Evolutionary conservation across 2,797 vertebrate genomes (phyloP).

Genomic region (Phoebastria nigripes): DNA sequence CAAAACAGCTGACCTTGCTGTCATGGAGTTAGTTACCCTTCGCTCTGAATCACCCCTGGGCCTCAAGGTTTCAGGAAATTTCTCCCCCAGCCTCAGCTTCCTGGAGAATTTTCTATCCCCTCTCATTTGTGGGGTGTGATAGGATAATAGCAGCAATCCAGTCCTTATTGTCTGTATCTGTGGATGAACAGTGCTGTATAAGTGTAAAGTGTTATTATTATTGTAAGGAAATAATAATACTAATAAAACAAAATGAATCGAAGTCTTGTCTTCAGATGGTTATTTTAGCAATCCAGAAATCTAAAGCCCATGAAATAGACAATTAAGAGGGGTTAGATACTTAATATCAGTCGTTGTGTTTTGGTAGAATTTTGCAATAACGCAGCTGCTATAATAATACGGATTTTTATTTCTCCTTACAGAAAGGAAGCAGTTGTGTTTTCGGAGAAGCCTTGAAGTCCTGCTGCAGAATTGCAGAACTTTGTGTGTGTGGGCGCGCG

Average conservation of each 20-base stretch:
- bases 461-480: constrained; percentile 24
- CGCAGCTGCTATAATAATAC: constrained; percentile 73
- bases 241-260: constrained; percentile 75
- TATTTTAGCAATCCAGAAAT: constrained; percentile 77
- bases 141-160: constrained; percentile 25
- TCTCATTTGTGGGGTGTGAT: constrained; percentile 2
- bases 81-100: neutral
- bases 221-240: constrained; percentile 70
- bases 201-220: constrained; percentile 68
- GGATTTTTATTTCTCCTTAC: constrained; percentile 74
- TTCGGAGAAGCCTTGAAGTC: constrained; percentile 60
- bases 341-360: constrained; percentile 73
- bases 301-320: constrained; percentile 77
- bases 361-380: constrained; percentile 74
- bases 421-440: constrained; percentile 63
- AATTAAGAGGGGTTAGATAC: constrained; percentile 74
- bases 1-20: neutral
- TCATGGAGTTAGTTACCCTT: neutral
- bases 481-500: neutral
- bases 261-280: constrained; percentile 72
- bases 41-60: neutral
- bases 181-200: constrained; percentile 17
- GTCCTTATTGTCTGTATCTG: constrained; percentile 32
- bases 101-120: neutral
- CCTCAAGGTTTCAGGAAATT: neutral